Percentiles rank a stretch among this genome's conserved stretches.
Evolutionary conservation across 2,113 vertebrate species (phyloP).

Genomic region (Dinomys branickii): DNA sequence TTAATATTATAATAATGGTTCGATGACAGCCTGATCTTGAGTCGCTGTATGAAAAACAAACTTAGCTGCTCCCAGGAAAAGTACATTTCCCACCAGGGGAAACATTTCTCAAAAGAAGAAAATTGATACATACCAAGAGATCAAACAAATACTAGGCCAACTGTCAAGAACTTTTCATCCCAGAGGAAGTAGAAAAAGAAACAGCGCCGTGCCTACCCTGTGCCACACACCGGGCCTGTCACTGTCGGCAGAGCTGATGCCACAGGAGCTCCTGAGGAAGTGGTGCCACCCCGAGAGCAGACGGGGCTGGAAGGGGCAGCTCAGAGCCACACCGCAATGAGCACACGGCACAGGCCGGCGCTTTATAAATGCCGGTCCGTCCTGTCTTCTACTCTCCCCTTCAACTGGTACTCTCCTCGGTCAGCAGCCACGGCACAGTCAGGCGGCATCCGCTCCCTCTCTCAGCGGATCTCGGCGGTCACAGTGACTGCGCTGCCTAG

Average conservation of each 20-base stretch:
- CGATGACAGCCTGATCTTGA: slow-evolving; percentile 15
- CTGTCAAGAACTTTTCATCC: not conserved
- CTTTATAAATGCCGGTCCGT: not conserved
- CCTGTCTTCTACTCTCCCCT: not conserved
- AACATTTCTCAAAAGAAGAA: slow-evolving; percentile 6
- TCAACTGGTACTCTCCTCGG: not conserved
- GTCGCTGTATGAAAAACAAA: slow-evolving; percentile 15
- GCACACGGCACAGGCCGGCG: fast-evolving
- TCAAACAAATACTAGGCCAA: not conserved
- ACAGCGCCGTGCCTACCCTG: not conserved
- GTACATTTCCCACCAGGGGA: not conserved
- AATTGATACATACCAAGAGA: not conserved
- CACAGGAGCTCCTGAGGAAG: not conserved
- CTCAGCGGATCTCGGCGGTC: not conserved
- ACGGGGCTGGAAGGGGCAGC: not conserved
- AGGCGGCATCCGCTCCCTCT: not conserved
- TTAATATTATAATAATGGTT: not conserved
- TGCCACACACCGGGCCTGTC: not conserved
- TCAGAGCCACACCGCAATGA: not conserved
- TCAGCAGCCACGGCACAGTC: not conserved
- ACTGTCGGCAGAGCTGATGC: fast-evolving
- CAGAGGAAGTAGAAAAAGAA: not conserved
- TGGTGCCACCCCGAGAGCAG: not conserved
- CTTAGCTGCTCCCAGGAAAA: slow-evolving; percentile 22
- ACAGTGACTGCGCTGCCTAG: not conserved